These are phyloP conservation scores for Drosophila engyochracea DNA, from an alignment of 2,888 invertebrate genomes.

Conservation along the genomic window DNA sequence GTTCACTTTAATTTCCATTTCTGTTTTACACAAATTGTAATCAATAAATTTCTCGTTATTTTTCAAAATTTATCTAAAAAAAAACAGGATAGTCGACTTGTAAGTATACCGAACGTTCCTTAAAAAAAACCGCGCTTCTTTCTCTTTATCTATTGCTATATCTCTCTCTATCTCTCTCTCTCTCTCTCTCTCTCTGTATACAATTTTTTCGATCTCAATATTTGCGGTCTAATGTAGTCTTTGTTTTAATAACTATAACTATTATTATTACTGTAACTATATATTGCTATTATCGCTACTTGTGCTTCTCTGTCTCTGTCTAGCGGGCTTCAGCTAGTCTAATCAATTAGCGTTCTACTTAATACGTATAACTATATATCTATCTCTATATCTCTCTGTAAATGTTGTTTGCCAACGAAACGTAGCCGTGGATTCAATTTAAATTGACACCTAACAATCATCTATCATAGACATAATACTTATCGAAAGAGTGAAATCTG, in stretches of 20 bases:
- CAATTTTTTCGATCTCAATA: slow-evolving; percentile 43
- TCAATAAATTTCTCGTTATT: slow-evolving; percentile 71
- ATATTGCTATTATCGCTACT: slow-evolving; percentile 36
- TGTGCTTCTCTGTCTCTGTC: slow-evolving; percentile 57
- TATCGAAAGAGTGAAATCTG: slow-evolving; percentile 21
- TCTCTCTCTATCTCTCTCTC: slow-evolving; percentile 21
- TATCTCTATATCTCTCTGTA: slow-evolving; percentile 23
- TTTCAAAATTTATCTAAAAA: slow-evolving; percentile 67
- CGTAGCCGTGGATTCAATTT: slow-evolving; percentile 37
- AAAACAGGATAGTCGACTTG: slow-evolving; percentile 81
- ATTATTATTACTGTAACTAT: slow-evolving; percentile 16
- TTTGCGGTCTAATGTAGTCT: slow-evolving; percentile 34
- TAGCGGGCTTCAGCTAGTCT: slow-evolving; percentile 53
- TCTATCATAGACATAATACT: slow-evolving; percentile 23
- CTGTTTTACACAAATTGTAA: slow-evolving; percentile 74
- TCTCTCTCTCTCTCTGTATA: slow-evolving; percentile 1
- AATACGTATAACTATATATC: slow-evolving; percentile 35
- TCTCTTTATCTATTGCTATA: slow-evolving; percentile 40
- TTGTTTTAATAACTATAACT: slow-evolving; percentile 25
- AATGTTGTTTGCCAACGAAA: slow-evolving; percentile 35
- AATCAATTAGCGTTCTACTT: slow-evolving; percentile 30
- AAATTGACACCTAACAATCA: slow-evolving; percentile 24
- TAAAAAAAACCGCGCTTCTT: slow-evolving; percentile 67
- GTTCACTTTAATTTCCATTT: slow-evolving; percentile 37
- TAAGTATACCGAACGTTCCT: slow-evolving; percentile 79